These are phyloP conservation scores for Bufo bufo DNA, from an alignment of 2,113 vertebrate genomes.

Conservation along the genomic window DNA sequence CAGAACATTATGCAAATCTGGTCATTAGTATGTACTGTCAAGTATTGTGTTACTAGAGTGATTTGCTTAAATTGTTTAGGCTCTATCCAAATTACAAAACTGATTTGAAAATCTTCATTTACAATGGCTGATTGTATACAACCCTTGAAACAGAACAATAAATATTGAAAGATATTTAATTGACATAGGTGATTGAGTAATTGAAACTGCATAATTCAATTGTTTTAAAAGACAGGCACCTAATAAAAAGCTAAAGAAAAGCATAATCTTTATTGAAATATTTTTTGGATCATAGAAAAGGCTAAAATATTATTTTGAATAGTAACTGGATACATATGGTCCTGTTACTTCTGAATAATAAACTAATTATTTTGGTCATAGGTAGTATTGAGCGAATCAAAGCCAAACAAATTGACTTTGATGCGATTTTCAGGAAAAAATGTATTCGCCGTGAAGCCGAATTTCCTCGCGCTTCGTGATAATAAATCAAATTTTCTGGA, in stretches of 20 bases:
- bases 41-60: slow-evolving; percentile 49
- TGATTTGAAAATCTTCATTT: slow-evolving; percentile 27
- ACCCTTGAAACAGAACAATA: neutral
- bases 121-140: slow-evolving; percentile 25
- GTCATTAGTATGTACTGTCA: slow-evolving; percentile 56
- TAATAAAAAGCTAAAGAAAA: neutral
- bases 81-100: slow-evolving; percentile 49
- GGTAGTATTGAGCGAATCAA: no score
- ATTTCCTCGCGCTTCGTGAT: no score
- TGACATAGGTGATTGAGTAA: slow-evolving; percentile 16
- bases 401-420: no score
- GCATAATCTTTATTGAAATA: neutral
- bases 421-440: no score
- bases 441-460: no score
- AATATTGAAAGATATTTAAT: slow-evolving; percentile 6
- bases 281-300: neutral
- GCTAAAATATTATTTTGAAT: neutral
- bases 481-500: no score
- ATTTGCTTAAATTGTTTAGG: slow-evolving; percentile 54
- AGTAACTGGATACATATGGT: neutral
- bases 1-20: slow-evolving; percentile 53
- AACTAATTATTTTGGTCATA: no score
- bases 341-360: neutral
- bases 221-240: neutral
- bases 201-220: neutral